phyloP scores from a whole-genome alignment of 1,140 invertebrate genomes.

The Trichomalopsis sarcophagae region DNA sequence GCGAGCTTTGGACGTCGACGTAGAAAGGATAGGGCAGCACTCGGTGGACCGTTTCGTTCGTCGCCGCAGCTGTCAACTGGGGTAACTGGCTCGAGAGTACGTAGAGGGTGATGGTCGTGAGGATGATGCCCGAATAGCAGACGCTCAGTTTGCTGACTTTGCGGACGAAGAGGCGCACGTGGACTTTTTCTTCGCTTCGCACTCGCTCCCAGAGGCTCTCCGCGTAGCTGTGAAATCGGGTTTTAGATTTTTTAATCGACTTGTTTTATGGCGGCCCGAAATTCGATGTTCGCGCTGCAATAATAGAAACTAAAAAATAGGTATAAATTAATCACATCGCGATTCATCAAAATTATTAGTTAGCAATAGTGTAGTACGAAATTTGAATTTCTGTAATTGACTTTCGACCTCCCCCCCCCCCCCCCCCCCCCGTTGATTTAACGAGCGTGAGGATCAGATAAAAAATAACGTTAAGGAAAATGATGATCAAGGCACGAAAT shows the following conservation, averaged over 20 bases:
- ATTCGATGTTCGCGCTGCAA: too few species aligned
- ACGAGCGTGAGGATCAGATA: too few species aligned
- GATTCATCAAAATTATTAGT: too few species aligned
- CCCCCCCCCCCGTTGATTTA: too few species aligned
- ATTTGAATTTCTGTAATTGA: too few species aligned
- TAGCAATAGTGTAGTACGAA: too few species aligned
- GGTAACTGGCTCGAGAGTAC: slow-evolving; percentile 35
- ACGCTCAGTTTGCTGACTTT: slow-evolving; percentile 21
- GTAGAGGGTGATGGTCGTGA: slow-evolving; percentile 40
- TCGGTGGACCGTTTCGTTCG: slow-evolving; percentile 18
- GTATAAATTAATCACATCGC: too few species aligned
- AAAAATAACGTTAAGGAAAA: too few species aligned
- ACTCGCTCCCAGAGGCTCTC: slow-evolving; percentile 4
- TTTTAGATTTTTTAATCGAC: neutral
- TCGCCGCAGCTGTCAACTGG: slow-evolving; percentile 5
- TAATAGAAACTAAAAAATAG: too few species aligned
- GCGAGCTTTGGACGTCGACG: slow-evolving; percentile 29
- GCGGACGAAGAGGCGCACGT: slow-evolving; percentile 24
- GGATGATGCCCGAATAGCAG: slow-evolving; percentile 38
- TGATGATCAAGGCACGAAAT: too few species aligned
- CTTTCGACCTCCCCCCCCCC: too few species aligned
- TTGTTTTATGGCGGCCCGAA: too few species aligned
- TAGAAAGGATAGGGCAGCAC: slow-evolving; percentile 35
- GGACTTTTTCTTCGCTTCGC: slow-evolving; percentile 17
- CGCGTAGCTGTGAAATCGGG: neutral